Base-by-base conservation (phyloP, 2,797 vertebrate species). In the Threskiornis aethiopicus region DNA sequence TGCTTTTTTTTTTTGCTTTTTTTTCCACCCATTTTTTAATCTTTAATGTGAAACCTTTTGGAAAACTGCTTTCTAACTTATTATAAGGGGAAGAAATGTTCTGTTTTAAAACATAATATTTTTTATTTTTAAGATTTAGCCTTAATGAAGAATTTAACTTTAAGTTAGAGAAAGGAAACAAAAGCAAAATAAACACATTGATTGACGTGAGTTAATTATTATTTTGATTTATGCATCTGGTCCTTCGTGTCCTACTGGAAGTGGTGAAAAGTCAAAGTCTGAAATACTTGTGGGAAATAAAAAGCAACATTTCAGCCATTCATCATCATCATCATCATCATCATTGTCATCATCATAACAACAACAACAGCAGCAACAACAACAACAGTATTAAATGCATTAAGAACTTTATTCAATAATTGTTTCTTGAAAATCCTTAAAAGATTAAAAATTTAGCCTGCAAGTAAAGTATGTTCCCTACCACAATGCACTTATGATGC, bases 1-100 rank as follows among this genome's bases (percentile, higher is more conserved):
- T 69, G 29, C 0, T 0, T n/a, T 18, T 33, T n/a, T 35, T 16
- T 5, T n/a, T 20, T 19, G 18, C 9, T 12, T 16, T 4, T 31
- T 41, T 41, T 41, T 41, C 11, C 39, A 11, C 39, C 39, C 41
- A 41, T 41, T 6, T 28, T 85, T 58, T 24, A 39, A 29, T 35
- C 9, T 51, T 44, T 20, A 31, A 44, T 25, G 7, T n/a, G 6
- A 46, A 80, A 71, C 4, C 2, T 51, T 71, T 61, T 52, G 5
- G 13, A 80, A 86, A 77, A 1, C 1, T 47, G 2, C 1, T 81
- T 90, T 64, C 5, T 5, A 61, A 37, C 2, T 64, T 57, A 16
- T 5, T 86, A 21, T 11, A 18, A 57, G 17, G 1, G 2, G 5
- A 64, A 81, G 2, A 54, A 19, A 24, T 16, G 8, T 55, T 75